phyloP scores from a whole-genome alignment of 2,797 vertebrate genomes.

The Bufotes viridis region DNA sequence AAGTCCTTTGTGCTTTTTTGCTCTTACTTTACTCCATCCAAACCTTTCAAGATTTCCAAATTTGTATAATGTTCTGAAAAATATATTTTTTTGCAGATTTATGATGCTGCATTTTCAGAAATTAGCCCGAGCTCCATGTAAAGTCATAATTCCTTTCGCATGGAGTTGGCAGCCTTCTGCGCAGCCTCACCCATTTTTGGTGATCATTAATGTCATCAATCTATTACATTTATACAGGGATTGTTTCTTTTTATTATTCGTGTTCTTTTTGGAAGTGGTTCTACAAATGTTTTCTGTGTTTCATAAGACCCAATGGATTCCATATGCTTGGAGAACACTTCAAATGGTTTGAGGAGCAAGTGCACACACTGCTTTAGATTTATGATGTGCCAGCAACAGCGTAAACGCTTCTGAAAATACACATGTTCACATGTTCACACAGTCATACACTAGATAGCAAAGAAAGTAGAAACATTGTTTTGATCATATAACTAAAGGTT shows the following conservation, averaged over 20 bases:
- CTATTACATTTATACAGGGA: constrained; percentile 15
- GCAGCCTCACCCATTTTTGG: neutral
- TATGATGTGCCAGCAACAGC: neutral
- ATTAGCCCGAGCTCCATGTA: neutral
- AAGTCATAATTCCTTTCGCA: neutral
- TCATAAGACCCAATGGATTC: constrained; percentile 27
- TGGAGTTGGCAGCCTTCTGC: neutral
- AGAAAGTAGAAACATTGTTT: neutral
- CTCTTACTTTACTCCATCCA: no score
- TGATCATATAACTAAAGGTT: neutral
- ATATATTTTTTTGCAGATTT: neutral
- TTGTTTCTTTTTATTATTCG: neutral
- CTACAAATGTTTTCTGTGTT: neutral
- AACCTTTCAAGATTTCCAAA: neutral
- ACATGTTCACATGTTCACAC: neutral
- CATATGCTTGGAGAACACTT: constrained; percentile 38
- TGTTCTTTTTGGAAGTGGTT: constrained; percentile 10
- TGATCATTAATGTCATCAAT: constrained; percentile 11
- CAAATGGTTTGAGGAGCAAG: neutral
- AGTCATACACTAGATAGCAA: neutral
- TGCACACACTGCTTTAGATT: neutral
- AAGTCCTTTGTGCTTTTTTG: no score
- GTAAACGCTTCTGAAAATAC: neutral
- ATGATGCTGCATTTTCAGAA: neutral
- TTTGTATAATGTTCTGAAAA: neutral